Evolutionary conservation across 2,113 vertebrate species (phyloP), one percentile per base, ranked within the genome.

Genomic region (Pycnonotus jocosus): DNA sequence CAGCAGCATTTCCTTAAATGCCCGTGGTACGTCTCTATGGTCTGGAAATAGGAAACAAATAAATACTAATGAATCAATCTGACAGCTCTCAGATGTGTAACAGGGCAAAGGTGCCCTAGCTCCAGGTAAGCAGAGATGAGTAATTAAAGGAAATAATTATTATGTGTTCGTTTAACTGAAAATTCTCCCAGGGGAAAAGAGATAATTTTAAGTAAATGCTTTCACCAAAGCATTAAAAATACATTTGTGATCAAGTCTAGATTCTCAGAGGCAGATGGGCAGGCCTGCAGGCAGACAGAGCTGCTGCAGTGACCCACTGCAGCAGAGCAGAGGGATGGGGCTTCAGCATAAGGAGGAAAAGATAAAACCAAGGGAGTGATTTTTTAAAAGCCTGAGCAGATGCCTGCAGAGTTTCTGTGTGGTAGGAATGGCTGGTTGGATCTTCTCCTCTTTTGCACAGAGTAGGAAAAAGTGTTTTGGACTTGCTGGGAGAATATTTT

Each of bases 61-160:
- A 95, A 92, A 94, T 66, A 48, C 78, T 83, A 90, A 88, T 78
- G 82, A 93, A 86, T 95, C 94, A 80, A 81, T 93, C 94, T 96
- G 92, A 74, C 94, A 93, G 92, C 88, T 92, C 72, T 94, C 93
- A 90, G 82, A 94, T 83, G 72, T 65, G 60, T 71, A 92, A 86
- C 45, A 81, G 88, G 90, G 88, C 92, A 96, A 83, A 96, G 94
- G 93, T 95, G 88, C 56, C 88, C 33, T 95, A 88, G 95, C 96
- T 96, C 35, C 90, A 96, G 94, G 96, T 94, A 97, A 96, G 79
- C 61, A 40, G 72, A 88, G 86, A 96, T n/a, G 94, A 96, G 94
- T 78, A 96, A 97, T 97, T 96, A 95, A 96, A 96, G 88, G 90
- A 92, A 97, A 96, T 95, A 96, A 97, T 96, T 93, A 94, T 94